Base-by-base conservation (phyloP, 2,888 invertebrate genomes). In the Drosophila merina region DNA sequence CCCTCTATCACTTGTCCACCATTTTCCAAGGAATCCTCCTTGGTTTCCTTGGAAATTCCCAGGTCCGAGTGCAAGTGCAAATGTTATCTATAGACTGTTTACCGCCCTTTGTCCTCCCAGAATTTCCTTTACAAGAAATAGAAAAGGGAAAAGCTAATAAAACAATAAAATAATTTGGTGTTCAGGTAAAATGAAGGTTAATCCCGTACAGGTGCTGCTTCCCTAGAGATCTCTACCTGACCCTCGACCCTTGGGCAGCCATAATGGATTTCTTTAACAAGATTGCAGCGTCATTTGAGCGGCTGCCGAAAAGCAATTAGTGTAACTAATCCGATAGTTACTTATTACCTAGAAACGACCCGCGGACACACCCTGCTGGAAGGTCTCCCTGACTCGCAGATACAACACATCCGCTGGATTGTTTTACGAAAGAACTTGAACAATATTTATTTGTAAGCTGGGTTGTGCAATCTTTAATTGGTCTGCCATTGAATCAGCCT, bases 231-330 rank as follows among this genome's bases (percentile, higher is more conserved):
- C 68, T 49, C 62, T 75, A 76, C 71, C 82, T 71, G 71, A 55
- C 33, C 47, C 20, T 60, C 47, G 58, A 57, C 38, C 30, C 30
- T 57, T 38, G 44, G 49, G 30, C 50, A 36, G 52, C 30, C 69
- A 57, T 80, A 80, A 86, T 84, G 72, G 64, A 55, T 64, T 69
- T 62, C 76, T 47, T 81, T 82, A 81, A 87, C 81, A 74, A 86
- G 85, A 78, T 74, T 77, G 80, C 85, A 70, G 71, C 78, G 78
- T 80, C 87, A 86, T 66, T 81, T 59, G 58, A 31, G 45, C 66
- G 57, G 47, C 48, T 26, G 14, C n/a, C 50, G 48, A 57, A 48
- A 54, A 57, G 63, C 72, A 77, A 86, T 80, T 86, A 84, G 78
- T 58, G 56, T 57, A 68, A 59, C 57, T 83, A 80, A 79, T 77